These are phyloP conservation scores for Artibeus jamaicensis DNA, from an alignment of 2,797 vertebrate genomes.

Conservation along the genomic window DNA sequence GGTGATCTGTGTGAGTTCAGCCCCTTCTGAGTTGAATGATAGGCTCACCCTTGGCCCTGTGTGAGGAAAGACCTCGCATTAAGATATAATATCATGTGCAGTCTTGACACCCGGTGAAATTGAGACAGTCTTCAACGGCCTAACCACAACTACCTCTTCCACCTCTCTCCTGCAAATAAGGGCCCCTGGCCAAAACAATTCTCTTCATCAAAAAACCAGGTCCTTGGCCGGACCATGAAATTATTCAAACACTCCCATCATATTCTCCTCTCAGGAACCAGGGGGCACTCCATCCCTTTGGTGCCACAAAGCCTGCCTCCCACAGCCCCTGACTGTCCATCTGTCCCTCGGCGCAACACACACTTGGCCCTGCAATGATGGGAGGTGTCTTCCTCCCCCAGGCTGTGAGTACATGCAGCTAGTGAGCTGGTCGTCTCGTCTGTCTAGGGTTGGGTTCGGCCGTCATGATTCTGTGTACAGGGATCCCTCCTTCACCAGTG, in stretches of 20 bases:
- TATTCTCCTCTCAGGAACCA: not conserved
- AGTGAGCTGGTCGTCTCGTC: not conserved
- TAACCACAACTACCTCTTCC: not conserved
- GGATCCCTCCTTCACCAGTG: not conserved
- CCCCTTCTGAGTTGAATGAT: not conserved
- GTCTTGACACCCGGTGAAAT: not conserved
- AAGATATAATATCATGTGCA: not conserved
- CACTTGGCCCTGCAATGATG: not conserved
- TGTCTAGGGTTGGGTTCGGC: not conserved
- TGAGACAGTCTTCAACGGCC: not conserved
- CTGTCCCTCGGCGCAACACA: too few species aligned
- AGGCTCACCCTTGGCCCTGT: not conserved
- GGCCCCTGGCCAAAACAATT: too few species aligned
- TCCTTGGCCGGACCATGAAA: not conserved
- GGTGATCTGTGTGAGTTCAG: not conserved
- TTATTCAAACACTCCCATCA: not conserved
- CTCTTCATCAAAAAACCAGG: not conserved
- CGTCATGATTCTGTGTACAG: not conserved
- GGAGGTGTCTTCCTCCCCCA: rapidly evolving
- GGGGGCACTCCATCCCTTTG: not conserved
- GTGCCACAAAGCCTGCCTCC: not conserved
- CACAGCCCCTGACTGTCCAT: not conserved
- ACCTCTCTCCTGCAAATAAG: not conserved
- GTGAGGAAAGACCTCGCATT: not conserved
- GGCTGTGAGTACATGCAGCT: not conserved